Evolutionary conservation across 2,113 vertebrate genomes (phyloP), one percentile per base, ranked within the genome.

Genomic region (Salvelinus sp.): DNA sequence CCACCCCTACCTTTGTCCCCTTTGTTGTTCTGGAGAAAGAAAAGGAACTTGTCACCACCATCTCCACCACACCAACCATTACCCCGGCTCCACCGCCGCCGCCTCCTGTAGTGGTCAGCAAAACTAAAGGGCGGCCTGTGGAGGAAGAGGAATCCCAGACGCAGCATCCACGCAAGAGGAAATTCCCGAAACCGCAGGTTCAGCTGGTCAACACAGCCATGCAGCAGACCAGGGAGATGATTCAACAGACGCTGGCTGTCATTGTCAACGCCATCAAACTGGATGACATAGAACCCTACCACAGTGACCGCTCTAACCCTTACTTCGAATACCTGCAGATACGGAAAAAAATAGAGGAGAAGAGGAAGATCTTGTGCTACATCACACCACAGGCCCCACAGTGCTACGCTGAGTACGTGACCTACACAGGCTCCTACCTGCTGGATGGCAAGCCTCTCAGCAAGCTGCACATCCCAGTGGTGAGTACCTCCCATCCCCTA

Each of bases 281-380:
- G 88, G 98, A 99, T 0, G 97, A 95, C 73, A 99, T 99, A 0
- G 97, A 99, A 76, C 98, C 98, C 0, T 99, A 99, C 83, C 97
- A 98, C 90, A 98, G 97, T 0, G 98, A 98, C 88, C 91, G 98
- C 48, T 96, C 97, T 84, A 99, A 99, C 84, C 98, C 98, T 0
- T 99, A 99, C 87, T 99, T 99, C 0, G 98, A 99, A 89, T 99
- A 99, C 90, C 92, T 99, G 72, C 98, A 99, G 91, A 99, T 99
- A 87, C 91, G 98, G 81, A 99, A 99, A 76, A 98, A 99, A 88
- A 99, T 99, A 0, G 98, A 99, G 83, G 98, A 99, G 83, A 99
- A 99, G 88, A 92, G 98, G 82, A 99, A 98, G 93, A 98, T 99
- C 78, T 91, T 99, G 67, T 99, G 98, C 88, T 99, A 95, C 82